Percentiles rank a stretch among this genome's conserved stretches.
Conservation (phyloP, 2,113 vertebrate species). For the Alligator mississippiensis region DNA sequence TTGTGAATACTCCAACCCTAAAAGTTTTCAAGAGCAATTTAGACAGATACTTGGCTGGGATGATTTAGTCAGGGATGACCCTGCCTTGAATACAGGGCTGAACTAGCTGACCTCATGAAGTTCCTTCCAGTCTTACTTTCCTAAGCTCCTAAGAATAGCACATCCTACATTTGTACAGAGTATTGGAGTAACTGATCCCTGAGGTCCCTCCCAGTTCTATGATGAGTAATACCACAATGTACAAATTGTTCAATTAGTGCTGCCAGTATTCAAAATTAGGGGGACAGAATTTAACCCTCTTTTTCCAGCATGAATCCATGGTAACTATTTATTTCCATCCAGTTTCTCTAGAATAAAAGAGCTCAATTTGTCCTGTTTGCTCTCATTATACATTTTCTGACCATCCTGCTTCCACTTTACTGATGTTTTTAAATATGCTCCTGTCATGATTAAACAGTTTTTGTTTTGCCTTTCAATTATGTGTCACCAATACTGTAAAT, state of each 20-base stretch:
- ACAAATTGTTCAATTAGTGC: neutral
- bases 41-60: too few relatives aligned
- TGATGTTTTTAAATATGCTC: neutral
- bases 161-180: too few relatives aligned
- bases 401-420: neutral
- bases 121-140: too few relatives aligned
- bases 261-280: neutral
- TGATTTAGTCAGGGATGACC: too few relatives aligned
- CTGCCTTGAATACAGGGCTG: too few relatives aligned
- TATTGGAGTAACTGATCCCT: too few relatives aligned
- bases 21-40: too few relatives aligned
- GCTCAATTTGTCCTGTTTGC: neutral
- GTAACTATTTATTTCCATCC: neutral
- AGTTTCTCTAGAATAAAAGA: neutral
- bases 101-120: too few relatives aligned
- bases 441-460: slow-evolving; percentile 22
- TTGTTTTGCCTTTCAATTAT: slow-evolving; percentile 45
- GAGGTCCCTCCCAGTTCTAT: neutral
- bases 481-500: slow-evolving; percentile 15
- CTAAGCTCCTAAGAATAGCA: too few relatives aligned
- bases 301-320: neutral
- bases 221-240: neutral
- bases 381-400: neutral
- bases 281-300: neutral
- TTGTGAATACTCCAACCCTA: too few relatives aligned